These are phyloP conservation scores for Drosophila subsilvestris DNA, from an alignment of 2,888 invertebrate species.

Conservation along the genomic window DNA sequence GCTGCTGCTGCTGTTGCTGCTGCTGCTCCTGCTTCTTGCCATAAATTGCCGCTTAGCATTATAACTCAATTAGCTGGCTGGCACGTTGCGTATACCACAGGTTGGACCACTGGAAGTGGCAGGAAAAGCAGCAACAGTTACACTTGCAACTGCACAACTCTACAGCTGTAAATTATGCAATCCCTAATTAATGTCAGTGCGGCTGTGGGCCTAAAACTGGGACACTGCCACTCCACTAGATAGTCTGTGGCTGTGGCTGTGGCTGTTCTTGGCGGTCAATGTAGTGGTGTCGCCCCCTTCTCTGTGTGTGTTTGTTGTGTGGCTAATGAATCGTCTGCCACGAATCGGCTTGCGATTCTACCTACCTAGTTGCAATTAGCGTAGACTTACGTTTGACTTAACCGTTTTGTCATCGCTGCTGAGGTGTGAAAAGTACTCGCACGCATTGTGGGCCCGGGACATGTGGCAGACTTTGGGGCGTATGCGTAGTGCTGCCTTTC, in stretches of 20 bases:
- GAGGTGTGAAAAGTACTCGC: slow-evolving; percentile 47
- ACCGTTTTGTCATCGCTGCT: slow-evolving; percentile 32
- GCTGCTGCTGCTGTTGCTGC: slow-evolving; percentile 19
- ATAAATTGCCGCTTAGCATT: slow-evolving; percentile 66
- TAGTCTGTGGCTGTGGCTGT: slow-evolving; percentile 17
- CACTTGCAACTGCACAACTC: slow-evolving; percentile 45
- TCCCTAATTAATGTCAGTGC: slow-evolving; percentile 63
- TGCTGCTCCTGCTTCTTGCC: slow-evolving; percentile 25
- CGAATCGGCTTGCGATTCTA: slow-evolving; percentile 53
- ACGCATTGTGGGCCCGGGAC: background rate
- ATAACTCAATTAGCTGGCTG: slow-evolving; percentile 67
- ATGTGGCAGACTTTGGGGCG: slow-evolving; percentile 1
- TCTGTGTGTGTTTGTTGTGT: slow-evolving; percentile 21
- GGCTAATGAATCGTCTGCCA: slow-evolving; percentile 63
- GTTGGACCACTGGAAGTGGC: slow-evolving; percentile 34
- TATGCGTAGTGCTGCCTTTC: slow-evolving; percentile 2
- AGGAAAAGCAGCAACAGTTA: slow-evolving; percentile 26
- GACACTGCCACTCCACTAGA: slow-evolving; percentile 6
- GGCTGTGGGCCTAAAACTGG: background rate
- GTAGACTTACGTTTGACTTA: slow-evolving; percentile 58
- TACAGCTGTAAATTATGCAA: slow-evolving; percentile 65
- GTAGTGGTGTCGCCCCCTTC: slow-evolving; percentile 7
- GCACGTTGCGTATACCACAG: slow-evolving; percentile 54
- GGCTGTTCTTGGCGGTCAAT: slow-evolving; percentile 22
- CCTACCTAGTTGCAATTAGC: slow-evolving; percentile 61